Evolutionary conservation across 2,797 vertebrate genomes (phyloP).

Genomic region (Aldrovandia affinis): DNA sequence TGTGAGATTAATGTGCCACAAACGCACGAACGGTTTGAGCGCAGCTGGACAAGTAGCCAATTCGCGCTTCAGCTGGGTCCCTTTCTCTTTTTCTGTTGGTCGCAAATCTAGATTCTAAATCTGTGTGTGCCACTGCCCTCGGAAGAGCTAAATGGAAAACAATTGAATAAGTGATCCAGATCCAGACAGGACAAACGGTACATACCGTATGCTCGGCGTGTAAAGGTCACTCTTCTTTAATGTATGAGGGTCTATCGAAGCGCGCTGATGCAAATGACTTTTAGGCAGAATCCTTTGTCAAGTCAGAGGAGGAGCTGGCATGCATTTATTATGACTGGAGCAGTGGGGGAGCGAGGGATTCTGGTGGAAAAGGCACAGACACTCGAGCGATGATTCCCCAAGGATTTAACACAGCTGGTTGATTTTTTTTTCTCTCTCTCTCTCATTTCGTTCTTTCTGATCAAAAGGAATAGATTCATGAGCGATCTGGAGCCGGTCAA

Average conservation of each 20-base stretch:
- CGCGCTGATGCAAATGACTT: not conserved
- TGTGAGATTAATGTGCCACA: slow-evolving; percentile 33
- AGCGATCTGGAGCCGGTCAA: slow-evolving; percentile 35
- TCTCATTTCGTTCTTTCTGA: slow-evolving; percentile 26
- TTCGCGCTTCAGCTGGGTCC: not conserved
- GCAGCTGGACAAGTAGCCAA: not conserved
- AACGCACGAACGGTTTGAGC: not conserved
- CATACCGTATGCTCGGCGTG: slow-evolving; percentile 18
- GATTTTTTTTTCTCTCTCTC: slow-evolving; percentile 33
- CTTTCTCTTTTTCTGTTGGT: not conserved
- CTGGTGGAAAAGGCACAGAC: slow-evolving; percentile 17
- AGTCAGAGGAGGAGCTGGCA: slow-evolving; percentile 26
- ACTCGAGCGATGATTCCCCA: slow-evolving; percentile 34
- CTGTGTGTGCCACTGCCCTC: too few species aligned
- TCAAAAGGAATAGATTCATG: slow-evolving; percentile 47
- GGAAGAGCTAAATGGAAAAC: not conserved
- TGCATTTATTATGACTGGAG: slow-evolving; percentile 30
- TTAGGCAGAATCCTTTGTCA: not conserved
- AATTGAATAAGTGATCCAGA: not conserved
- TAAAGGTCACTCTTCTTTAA: not conserved
- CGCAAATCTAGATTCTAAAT: not conserved
- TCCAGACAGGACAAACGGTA: not conserved
- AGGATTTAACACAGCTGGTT: slow-evolving; percentile 53
- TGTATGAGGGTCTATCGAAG: not conserved
- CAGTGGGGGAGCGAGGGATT: slow-evolving; percentile 2